Evolutionary conservation across 2,888 invertebrate genomes (phyloP).

Genomic region (Caprella mutica): DNA sequence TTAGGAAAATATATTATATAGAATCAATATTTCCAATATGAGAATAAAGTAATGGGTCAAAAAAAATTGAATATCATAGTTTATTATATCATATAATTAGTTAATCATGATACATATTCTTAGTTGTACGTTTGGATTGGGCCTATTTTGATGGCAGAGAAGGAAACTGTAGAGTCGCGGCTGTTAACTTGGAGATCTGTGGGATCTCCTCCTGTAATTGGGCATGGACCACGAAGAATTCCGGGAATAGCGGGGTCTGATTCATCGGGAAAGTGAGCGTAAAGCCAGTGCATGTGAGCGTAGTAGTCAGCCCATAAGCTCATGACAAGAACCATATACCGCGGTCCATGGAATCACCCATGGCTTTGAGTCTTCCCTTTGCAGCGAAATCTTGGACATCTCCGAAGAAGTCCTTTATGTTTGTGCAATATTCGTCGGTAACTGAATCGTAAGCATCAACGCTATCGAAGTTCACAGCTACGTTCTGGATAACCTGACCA

Average conservation of each 20-base stretch:
- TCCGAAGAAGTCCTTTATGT: not conserved
- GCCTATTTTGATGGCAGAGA: slow-evolving; percentile 25
- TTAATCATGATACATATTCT: too few species aligned
- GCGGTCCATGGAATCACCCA: too few species aligned
- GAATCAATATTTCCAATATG: too few species aligned
- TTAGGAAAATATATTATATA: too few species aligned
- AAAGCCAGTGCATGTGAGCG: slow-evolving; percentile 32
- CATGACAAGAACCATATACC: slow-evolving; percentile 32
- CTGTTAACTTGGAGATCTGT: slow-evolving; percentile 17
- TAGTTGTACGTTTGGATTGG: slow-evolving; percentile 16
- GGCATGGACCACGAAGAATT: slow-evolving; percentile 28
- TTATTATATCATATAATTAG: too few species aligned
- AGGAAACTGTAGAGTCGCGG: slow-evolving; percentile 15
- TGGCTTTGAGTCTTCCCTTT: not conserved
- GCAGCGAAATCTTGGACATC: not conserved
- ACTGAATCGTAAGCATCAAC: not conserved
- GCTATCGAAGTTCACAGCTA: not conserved
- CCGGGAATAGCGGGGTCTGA: slow-evolving; percentile 22
- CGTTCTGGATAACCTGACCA: slow-evolving; percentile 20
- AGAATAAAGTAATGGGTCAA: too few species aligned
- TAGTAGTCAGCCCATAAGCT: slow-evolving; percentile 32
- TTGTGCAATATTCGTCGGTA: not conserved
- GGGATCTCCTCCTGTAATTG: slow-evolving; percentile 22
- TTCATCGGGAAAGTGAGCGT: too few species aligned
- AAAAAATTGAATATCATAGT: too few species aligned